phyloP scores from a whole-genome alignment of 2,113 vertebrate genomes.

The Bambusicola thoracicus region DNA sequence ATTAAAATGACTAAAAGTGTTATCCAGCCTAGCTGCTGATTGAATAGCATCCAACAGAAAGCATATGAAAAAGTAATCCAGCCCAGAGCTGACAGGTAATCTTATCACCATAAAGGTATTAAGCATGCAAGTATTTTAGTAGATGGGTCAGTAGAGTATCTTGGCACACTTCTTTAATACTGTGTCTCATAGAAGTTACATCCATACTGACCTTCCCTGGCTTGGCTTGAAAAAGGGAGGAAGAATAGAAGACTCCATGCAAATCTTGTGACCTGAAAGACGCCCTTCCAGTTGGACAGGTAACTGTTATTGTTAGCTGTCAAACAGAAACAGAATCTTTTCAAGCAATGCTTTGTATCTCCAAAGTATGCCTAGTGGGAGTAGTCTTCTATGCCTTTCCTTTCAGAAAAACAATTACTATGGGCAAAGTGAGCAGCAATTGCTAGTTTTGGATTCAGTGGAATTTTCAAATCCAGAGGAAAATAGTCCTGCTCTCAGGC shows the following conservation, averaged over 20 bases:
- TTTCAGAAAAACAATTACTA: not conserved
- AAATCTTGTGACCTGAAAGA: not conserved
- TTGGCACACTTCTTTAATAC: not conserved
- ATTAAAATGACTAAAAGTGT: slow-evolving; percentile 15
- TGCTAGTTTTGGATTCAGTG: not conserved
- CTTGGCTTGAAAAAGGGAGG: not conserved
- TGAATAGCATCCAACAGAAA: not conserved
- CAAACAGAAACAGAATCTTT: not conserved
- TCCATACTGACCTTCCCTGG: not conserved
- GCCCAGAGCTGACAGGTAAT: not conserved
- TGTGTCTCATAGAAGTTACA: not conserved
- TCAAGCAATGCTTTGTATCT: not conserved
- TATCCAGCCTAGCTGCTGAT: not conserved
- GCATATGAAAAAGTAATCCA: not conserved
- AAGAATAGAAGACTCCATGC: not conserved
- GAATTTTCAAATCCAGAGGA: slow-evolving; percentile 10
- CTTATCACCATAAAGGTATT: not conserved
- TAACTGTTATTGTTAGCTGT: rapidly evolving
- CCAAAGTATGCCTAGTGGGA: not conserved
- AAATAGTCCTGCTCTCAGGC: not conserved
- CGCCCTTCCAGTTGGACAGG: not conserved
- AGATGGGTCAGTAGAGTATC: not conserved
- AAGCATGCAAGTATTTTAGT: not conserved
- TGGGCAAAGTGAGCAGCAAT: not conserved
- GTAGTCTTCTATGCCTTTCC: not conserved